These are phyloP conservation scores for Atlantisia rogersi DNA, from an alignment of 2,113 vertebrate genomes.

Conservation along the genomic window DNA sequence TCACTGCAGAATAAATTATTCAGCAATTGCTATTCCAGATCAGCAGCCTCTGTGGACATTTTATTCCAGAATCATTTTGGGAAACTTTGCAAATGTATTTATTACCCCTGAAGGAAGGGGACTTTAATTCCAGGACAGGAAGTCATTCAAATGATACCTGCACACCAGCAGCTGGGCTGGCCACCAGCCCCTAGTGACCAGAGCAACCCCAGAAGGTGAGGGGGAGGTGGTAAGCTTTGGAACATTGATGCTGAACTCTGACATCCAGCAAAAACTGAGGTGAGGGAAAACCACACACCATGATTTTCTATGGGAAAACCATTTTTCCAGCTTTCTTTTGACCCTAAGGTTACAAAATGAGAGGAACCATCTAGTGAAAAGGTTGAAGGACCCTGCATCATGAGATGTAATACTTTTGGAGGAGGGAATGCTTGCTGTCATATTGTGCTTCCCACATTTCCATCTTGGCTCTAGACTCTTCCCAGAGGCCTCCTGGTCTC, in stretches of 20 bases:
- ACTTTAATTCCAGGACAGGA: not conserved
- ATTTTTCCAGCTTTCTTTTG: not conserved
- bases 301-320: fast-evolving
- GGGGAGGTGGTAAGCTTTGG: not conserved
- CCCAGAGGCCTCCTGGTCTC: not conserved
- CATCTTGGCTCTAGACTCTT: not conserved
- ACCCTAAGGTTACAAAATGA: fast-evolving
- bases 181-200: not conserved
- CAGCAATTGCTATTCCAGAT: conserved; percentile 30
- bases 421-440: not conserved
- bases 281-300: not conserved
- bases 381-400: not conserved
- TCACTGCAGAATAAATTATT: conserved; percentile 54
- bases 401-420: not conserved
- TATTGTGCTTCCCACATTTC: not conserved
- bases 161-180: not conserved
- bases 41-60: not conserved
- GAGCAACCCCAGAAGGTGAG: not conserved
- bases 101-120: not conserved
- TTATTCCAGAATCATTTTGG: conserved; percentile 23
- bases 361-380: not conserved
- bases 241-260: not conserved
- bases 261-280: not conserved
- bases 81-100: not conserved
- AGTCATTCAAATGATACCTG: not conserved